Evolutionary conservation across 2,888 invertebrate species (phyloP), one percentile per base, ranked within the genome.

Genomic region (Melanostoma mellinum): DNA sequence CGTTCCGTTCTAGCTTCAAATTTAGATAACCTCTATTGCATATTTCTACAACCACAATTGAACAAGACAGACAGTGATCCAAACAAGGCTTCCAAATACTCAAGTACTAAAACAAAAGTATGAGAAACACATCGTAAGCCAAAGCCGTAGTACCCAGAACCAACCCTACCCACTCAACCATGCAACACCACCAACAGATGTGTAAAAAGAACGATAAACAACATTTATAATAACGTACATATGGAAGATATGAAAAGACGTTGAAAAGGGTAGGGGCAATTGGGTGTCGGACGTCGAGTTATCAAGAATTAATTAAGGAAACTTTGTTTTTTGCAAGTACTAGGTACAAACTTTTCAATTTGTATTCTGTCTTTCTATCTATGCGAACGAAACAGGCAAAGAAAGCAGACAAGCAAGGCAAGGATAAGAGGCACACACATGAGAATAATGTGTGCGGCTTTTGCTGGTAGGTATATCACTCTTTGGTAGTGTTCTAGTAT

Each of bases 241-340:
- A 71, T 50, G 40, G 35, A 40, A 56, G 50, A 60, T 72, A 60
- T 6, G 33, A 36, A 65, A 67, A 40, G 9, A 40, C 40, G 40
- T 40, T 1, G 30, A 8, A 35, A 58, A 52, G 52, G 35, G 3
- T 42, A 53, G 30, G 8, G 8, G 6, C 38, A 9, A 65, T 36
- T 67, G 61, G 63, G 63, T 58, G 82, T 68, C 63, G 72, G 72
- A 71, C 69, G 78, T 85, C 82, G 81, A 82, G 82, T 85, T 81
- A 85, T 85, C 81, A 85, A 77, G 85, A 85, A 85, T 85, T 85
- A 85, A 85, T 85, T 85, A 82, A 74, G 85, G 82, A 85, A 85
- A 77, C 77, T 82, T 85, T 82, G 76, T 81, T 85, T 76, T 81
- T 81, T 69, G 60, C 67, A 60, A 74, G 74, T 77, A 73, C 80